Percentiles rank a stretch among this genome's conserved stretches.
Evolutionary conservation across 2,797 vertebrate species (phyloP).

Genomic region (Manis pentadactyla): DNA sequence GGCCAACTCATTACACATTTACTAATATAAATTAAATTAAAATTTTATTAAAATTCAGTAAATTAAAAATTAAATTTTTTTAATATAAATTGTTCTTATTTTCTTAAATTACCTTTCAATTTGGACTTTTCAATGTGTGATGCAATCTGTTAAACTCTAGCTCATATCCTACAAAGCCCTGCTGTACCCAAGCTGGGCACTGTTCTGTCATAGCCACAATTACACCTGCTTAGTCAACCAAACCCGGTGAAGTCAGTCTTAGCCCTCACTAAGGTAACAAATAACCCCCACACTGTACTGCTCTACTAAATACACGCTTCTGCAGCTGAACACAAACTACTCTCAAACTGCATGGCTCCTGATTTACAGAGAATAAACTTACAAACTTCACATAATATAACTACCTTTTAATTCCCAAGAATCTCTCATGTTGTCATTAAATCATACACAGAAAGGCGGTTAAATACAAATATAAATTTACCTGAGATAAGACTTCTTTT

Average conservation of each 20-base stretch:
- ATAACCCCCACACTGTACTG: fast-evolving
- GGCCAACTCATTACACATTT: neutral
- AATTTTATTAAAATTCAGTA: too few relatives aligned
- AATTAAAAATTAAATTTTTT: too few relatives aligned
- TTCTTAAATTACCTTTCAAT: neutral
- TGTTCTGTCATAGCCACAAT: neutral
- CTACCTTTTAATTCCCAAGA: neutral
- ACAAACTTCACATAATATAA: neutral
- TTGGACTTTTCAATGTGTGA: neutral
- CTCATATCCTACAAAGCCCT: neutral
- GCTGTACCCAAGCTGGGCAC: neutral
- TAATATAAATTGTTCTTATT: neutral
- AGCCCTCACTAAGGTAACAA: neutral
- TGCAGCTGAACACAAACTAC: fast-evolving
- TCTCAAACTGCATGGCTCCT: neutral
- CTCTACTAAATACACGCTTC: neutral
- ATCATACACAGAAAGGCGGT: neutral
- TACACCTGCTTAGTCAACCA: neutral
- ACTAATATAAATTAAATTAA: neutral
- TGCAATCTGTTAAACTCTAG: neutral
- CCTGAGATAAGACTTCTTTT: conserved; percentile 91
- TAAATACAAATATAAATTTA: conserved; percentile 66
- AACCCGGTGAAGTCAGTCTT: neutral
- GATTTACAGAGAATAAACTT: neutral
- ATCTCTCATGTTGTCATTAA: neutral